phyloP scores from a whole-genome alignment of 2,797 vertebrate species.

The Crax fasciolata region DNA sequence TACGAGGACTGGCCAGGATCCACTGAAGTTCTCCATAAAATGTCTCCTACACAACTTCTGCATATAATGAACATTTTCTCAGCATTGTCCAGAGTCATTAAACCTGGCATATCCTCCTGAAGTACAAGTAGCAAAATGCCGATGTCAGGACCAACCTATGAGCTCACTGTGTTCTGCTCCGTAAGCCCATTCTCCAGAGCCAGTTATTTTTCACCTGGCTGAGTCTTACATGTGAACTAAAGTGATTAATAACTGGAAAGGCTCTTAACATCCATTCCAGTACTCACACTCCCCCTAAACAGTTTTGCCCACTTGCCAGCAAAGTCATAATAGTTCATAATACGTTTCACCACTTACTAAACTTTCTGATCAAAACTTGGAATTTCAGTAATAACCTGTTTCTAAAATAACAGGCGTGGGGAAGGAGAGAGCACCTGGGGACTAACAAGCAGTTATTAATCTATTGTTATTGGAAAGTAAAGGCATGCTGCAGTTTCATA shows the following conservation, averaged over 20 bases:
- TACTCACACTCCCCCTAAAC: background rate
- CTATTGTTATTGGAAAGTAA: background rate
- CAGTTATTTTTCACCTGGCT: slow-evolving; percentile 39
- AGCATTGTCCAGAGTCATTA: background rate
- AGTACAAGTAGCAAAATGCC: background rate
- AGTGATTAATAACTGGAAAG: slow-evolving; percentile 49
- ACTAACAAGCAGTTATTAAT: slow-evolving; percentile 35
- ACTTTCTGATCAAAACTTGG: background rate
- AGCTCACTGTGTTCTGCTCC: background rate
- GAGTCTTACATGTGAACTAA: slow-evolving; percentile 29
- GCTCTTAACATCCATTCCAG: slow-evolving; percentile 11
- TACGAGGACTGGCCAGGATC: background rate
- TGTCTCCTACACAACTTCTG: background rate
- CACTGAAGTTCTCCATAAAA: background rate
- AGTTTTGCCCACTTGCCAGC: background rate
- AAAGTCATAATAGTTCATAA: background rate
- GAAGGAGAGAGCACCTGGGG: slow-evolving; percentile 32
- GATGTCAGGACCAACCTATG: background rate
- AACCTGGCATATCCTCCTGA: background rate
- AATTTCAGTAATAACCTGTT: background rate
- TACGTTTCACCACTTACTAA: background rate
- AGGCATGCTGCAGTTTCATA: slow-evolving; percentile 4
- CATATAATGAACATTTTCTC: slow-evolving; percentile 9
- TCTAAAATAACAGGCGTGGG: background rate
- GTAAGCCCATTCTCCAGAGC: background rate